Conservation (phyloP, 2,888 invertebrate genomes). For the Tanaodytes sp. region DNA sequence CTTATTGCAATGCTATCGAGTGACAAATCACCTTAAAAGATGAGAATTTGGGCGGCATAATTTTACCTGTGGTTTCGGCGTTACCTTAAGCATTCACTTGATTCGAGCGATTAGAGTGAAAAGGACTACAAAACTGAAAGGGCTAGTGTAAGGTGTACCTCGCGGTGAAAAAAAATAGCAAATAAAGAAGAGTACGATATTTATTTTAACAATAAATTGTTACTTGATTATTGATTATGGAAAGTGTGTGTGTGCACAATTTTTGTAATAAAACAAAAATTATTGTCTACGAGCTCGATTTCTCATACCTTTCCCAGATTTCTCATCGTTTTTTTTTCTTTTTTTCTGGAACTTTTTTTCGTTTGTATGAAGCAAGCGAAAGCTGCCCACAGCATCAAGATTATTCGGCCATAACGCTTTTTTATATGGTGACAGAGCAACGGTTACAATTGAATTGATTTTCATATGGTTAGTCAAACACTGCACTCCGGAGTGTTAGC, state of each 20-base stretch:
- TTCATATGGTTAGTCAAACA: slow-evolving; percentile 16
- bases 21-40: too few relatives aligned
- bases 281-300: slow-evolving; percentile 63
- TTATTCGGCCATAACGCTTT: slow-evolving; percentile 36
- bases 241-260: slow-evolving; percentile 69
- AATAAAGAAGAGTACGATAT: slow-evolving; percentile 66
- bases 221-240: slow-evolving; percentile 67
- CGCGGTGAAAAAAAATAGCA: slow-evolving; percentile 59
- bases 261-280: slow-evolving; percentile 67
- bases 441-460: slow-evolving; percentile 23
- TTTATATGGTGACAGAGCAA: slow-evolving; percentile 25
- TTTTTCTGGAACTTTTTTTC: slow-evolving; percentile 33
- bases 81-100: slow-evolving; percentile 28
- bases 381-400: slow-evolving; percentile 13
- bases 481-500: slow-evolving; percentile 1
- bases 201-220: slow-evolving; percentile 70
- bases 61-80: too few relatives aligned
- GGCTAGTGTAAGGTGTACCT: slow-evolving; percentile 60
- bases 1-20: too few relatives aligned
- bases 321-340: slow-evolving; percentile 11
- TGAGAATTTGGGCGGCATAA: too few relatives aligned
- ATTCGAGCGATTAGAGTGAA: slow-evolving; percentile 55
- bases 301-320: slow-evolving; percentile 15
- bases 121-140: too few relatives aligned
- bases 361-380: slow-evolving; percentile 25